Base-by-base conservation (phyloP, 2,113 vertebrate species). In the Petrocephalus zakoni region DNA sequence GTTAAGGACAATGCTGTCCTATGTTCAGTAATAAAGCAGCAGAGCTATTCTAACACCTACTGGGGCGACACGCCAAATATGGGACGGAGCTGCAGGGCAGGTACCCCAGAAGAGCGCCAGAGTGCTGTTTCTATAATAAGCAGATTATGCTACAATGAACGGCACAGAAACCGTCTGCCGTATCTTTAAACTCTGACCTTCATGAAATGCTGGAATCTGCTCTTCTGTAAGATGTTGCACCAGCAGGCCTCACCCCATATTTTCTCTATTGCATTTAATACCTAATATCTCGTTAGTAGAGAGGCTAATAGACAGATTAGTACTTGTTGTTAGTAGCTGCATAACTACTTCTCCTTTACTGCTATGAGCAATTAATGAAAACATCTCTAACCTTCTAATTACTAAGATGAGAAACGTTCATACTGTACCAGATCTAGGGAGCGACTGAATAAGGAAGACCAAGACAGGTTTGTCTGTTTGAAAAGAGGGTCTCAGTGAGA, bases 341-440 rank as follows among this genome's bases (percentile, higher is more conserved):
- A 6, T 51, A 53, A 52, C 46, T 82, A n/a, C 11, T 22, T 4
- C 82, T 83, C 1, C 19, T 84, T 19, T 85, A 55, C 51, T 9
- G 15, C 13, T 34, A 53, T 55, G 51, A 85, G 17, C 51, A 2
- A 85, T 5, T 46, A 49, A n/a, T 25, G 1, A 13, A 81, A 81
- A 29, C 49, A 85, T 53, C 49, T 82, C 21, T 29, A n/a, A 42
- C 6, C n/a, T 78, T 88, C 87, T 88, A 78, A 53, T 5, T 5
- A 82, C 75, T 8, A 52, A 46, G 52, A 78, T 25, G 84, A 84
- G 53, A 49, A 78, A 78, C 19, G 21, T 84, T 72, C 37, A 90
- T 92, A 90, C 90, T 90, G 88, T 91, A 90, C 91, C 90, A 81
- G 88, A 85, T 91, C 87, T 89, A 90, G 89, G 84, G 90, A 89